These are phyloP conservation scores for Atractosteus spatula DNA, from an alignment of 2,113 vertebrate species.

Conservation along the genomic window DNA sequence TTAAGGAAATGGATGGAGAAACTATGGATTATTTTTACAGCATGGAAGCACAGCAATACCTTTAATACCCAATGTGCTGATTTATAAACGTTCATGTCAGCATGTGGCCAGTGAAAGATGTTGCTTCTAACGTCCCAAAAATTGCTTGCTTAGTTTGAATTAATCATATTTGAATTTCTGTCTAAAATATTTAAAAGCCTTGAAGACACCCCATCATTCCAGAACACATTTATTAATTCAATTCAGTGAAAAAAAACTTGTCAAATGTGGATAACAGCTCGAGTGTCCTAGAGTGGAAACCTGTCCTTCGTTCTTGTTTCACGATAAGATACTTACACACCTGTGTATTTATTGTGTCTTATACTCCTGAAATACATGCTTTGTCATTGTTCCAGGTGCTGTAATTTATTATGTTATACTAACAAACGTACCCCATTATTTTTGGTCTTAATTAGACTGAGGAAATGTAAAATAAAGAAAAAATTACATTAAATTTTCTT, in stretches of 20 bases:
- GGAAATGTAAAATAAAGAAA: too few relatives aligned
- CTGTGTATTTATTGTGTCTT: background rate
- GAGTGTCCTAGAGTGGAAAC: too few relatives aligned
- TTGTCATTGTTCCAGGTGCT: too few relatives aligned
- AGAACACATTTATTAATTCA: conserved; percentile 56
- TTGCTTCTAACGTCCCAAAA: conserved; percentile 58
- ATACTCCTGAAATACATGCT: too few relatives aligned
- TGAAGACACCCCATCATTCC: conserved; percentile 58
- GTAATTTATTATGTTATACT: too few relatives aligned
- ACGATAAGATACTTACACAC: too few relatives aligned
- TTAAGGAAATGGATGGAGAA: background rate
- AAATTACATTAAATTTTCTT: too few relatives aligned
- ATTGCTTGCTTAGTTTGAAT: conserved; percentile 65
- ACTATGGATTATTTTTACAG: conserved; percentile 20
- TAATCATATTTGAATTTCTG: conserved; percentile 72
- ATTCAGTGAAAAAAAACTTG: conserved; percentile 25
- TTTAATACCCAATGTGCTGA: conserved; percentile 24
- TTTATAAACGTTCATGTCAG: conserved; percentile 43
- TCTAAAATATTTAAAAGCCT: conserved; percentile 60
- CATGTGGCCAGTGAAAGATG: conserved; percentile 55
- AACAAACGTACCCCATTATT: too few relatives aligned
- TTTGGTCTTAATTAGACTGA: too few relatives aligned
- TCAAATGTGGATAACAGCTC: conserved; percentile 37
- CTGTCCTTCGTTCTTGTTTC: too few relatives aligned
- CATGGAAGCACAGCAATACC: conserved; percentile 27